phyloP scores from a whole-genome alignment of 2,797 vertebrate genomes.

The Micropoecilia bifurca region DNA sequence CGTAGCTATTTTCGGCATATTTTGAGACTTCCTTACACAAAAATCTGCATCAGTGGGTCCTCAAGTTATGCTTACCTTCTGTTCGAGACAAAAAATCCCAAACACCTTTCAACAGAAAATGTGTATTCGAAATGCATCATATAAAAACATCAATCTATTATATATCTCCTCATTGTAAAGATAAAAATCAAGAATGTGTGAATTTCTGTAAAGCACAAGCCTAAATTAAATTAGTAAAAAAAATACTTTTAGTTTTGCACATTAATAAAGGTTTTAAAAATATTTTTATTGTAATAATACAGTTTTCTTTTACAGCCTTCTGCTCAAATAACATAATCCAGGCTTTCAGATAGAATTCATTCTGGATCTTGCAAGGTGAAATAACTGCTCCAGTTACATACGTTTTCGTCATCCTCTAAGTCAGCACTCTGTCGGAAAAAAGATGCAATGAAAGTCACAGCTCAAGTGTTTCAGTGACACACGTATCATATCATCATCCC shows the following conservation, averaged over 20 bases:
- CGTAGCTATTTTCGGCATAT: background rate
- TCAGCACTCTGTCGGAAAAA: constrained; percentile 44
- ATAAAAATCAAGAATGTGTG: background rate
- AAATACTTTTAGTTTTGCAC: background rate
- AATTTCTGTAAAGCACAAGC: background rate
- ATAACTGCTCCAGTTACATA: constrained; percentile 44
- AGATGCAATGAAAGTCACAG: constrained; percentile 20
- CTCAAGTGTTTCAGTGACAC: constrained; percentile 32
- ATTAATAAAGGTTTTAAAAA: background rate
- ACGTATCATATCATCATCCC: constrained; percentile 18
- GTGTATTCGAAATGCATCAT: background rate
- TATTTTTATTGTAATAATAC: background rate
- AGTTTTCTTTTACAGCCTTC: background rate
- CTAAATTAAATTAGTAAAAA: background rate
- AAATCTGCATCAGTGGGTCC: too few species aligned
- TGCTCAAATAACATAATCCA: background rate
- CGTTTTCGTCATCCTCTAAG: constrained; percentile 57
- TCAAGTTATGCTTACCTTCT: background rate
- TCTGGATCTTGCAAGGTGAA: constrained; percentile 21
- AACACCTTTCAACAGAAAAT: background rate
- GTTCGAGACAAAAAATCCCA: background rate
- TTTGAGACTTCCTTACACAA: background rate
- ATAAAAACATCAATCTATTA: background rate
- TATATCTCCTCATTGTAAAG: background rate
- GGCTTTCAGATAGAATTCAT: constrained; percentile 17